Conservation (phyloP, 2,888 invertebrate genomes). For the Teinopalpus imperialis region DNA sequence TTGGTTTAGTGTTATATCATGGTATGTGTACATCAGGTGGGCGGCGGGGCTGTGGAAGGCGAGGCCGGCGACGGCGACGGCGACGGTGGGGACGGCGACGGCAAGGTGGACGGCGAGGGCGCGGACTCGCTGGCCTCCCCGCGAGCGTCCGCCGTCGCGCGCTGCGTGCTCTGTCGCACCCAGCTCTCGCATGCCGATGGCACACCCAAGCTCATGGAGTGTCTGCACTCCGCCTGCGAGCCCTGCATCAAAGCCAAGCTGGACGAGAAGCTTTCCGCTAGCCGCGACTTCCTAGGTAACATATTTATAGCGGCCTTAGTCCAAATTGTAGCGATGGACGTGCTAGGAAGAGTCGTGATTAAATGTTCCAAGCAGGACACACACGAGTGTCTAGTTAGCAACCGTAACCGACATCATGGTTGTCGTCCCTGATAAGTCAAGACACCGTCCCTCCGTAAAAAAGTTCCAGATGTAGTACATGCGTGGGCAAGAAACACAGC, state of each 20-base stretch:
- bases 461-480: too few species aligned
- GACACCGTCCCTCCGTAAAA: too few species aligned
- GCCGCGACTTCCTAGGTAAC: conserved; percentile 64
- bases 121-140: conserved; percentile 69
- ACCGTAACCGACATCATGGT: too few species aligned
- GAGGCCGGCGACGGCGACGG: conserved; percentile 23
- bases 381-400: too few species aligned
- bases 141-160: conserved; percentile 54
- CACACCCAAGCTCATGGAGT: conserved; percentile 91
- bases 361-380: too few species aligned
- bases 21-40: too few species aligned
- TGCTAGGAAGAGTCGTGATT: too few species aligned
- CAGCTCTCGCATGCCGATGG: conserved; percentile 61
- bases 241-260: conserved; percentile 88
- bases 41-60: conserved; percentile 19
- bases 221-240: conserved; percentile 92
- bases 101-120: conserved; percentile 42
- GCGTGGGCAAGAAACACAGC: too few species aligned
- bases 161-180: conserved; percentile 78
- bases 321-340: too few species aligned
- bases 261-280: conserved; percentile 61
- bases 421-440: too few species aligned
- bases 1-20: too few species aligned
- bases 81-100: conserved; percentile 27
- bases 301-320: too few species aligned